Conservation (phyloP, 2,888 invertebrate genomes). For the Agonopterix heracliana region DNA sequence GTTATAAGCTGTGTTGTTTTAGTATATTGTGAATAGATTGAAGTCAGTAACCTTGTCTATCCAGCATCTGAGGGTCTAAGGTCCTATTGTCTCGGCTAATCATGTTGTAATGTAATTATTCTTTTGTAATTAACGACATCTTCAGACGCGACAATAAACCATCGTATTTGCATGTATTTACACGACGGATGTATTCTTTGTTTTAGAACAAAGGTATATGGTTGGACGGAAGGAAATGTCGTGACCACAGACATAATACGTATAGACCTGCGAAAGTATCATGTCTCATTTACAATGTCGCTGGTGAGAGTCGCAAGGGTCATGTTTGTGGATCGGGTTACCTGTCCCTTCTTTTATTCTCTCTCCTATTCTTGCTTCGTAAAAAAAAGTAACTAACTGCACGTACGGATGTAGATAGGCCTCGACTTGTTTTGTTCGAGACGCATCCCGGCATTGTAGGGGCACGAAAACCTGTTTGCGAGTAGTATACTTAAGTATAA, state of each 20-base stretch:
- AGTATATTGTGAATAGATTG: background rate
- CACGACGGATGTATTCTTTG: background rate
- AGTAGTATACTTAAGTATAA: conserved; percentile 16
- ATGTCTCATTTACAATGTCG: conserved; percentile 39
- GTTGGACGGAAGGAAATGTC: conserved; percentile 14
- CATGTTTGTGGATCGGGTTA: conserved; percentile 48
- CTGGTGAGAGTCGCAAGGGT: conserved; percentile 34
- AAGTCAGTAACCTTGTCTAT: conserved; percentile 25
- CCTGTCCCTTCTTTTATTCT: conserved; percentile 43
- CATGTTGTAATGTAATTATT: background rate
- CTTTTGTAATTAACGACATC: conserved; percentile 1
- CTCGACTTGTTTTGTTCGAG: conserved; percentile 41
- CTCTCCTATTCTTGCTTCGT: conserved; percentile 41
- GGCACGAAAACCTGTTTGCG: conserved; percentile 50
- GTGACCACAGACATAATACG: conserved; percentile 18
- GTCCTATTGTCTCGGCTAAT: background rate
- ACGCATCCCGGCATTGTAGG: conserved; percentile 37
- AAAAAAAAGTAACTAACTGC: conserved; percentile 43
- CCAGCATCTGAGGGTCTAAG: background rate
- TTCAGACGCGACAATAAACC: background rate
- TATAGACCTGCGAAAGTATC: conserved; percentile 31
- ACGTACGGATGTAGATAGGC: conserved; percentile 29
- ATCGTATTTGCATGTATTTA: too few relatives aligned
- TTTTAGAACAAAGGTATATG: background rate
- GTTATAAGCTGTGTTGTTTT: too few relatives aligned